Percentiles rank a stretch among this genome's conserved stretches.
phyloP scores from a whole-genome alignment of 30 jellyfish, hydroid and myxozoan species.

The Hydractinia symbiolongicarpus region DNA sequence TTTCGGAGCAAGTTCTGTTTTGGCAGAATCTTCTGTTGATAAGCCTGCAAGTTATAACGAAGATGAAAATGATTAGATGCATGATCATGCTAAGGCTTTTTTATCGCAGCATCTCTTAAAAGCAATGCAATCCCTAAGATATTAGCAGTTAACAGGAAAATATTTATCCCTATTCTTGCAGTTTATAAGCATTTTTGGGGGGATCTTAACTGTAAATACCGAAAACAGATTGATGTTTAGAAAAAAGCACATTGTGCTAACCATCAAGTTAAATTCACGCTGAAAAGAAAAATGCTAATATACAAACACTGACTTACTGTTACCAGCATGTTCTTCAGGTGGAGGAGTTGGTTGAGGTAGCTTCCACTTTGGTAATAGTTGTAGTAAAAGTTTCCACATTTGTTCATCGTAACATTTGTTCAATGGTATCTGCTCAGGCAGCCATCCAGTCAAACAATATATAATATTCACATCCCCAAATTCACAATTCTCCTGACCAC shows the following conservation, averaged over 20 bases:
- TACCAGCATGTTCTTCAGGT: neutral
- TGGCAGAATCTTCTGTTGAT: neutral
- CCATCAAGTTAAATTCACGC: too few relatives aligned
- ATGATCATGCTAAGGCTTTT: too few relatives aligned
- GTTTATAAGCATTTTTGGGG: too few relatives aligned
- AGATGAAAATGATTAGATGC: neutral
- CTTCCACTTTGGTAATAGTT: slow-evolving; percentile 77
- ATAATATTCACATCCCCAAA: slow-evolving; percentile 68
- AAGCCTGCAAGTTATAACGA: neutral
- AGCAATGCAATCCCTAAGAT: too few relatives aligned
- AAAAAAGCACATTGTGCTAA: too few relatives aligned
- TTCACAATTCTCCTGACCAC: slow-evolving; percentile 59
- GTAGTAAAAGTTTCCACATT: slow-evolving; percentile 62
- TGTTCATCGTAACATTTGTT: slow-evolving; percentile 44
- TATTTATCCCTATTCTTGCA: too few relatives aligned
- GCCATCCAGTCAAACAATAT: slow-evolving; percentile 89
- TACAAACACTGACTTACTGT: neutral
- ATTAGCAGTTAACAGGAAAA: too few relatives aligned
- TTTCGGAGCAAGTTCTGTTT: neutral
- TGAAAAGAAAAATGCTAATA: neutral
- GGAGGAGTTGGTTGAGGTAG: slow-evolving; percentile 35
- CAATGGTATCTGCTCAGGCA: slow-evolving; percentile 86
- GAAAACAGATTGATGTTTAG: too few relatives aligned
- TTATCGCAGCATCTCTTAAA: too few relatives aligned
- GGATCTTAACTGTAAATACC: too few relatives aligned